Base-by-base conservation (phyloP, 2,113 vertebrate genomes). In the Gopherus evgoodei region DNA sequence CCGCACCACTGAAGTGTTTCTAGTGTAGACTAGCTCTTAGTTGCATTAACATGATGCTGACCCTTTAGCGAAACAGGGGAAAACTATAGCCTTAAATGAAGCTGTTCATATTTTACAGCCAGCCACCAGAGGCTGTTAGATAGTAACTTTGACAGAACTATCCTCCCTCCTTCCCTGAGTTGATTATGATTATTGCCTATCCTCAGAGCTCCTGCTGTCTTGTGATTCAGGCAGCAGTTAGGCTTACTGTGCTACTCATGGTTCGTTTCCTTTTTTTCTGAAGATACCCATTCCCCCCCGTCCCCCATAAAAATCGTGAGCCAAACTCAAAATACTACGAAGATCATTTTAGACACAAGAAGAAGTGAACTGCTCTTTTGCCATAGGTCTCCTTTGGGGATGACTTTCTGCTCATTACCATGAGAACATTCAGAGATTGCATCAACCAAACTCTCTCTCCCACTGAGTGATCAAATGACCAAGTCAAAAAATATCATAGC, bases 251-350 rank as follows among this genome's bases (percentile, higher is more conserved):
- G 50, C 42, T 65, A 50, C 24, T 54, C 82, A 54, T 1, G 1
- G 12, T 50, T 1, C 0, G 16, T 21, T 53, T 31, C 75, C n/a
- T 81, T 35, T 62, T 62, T 62, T 62, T 49, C 59, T 62, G 29
- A 31, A 14, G 31, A 69, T 69, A n/a, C 62, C 31, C 16, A 29
- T n/a, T 69, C 42, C 42, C 9, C 16, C 62, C 35, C 19, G 2
- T 16, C 62, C 62, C 31, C 31, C n/a, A 16, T 35, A 65, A 65
- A 19, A 11, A 38, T 38, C 38, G 19, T 72, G n/a, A 84, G 14
- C 52, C 3, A 0, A 31, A 31, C 44, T 72, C 1, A 0, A 16
- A n/a, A 12, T 25, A 52, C 65, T 72, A n/a, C 16, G 14, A 21
- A 80, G 56, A 24, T 72, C 24, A 19, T 81, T 88, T 72, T 17